A percentile compares a stretch with the other conserved stretches of the same genome.
Conservation (phyloP, 2,888 invertebrate species). For the Lymantria monacha region DNA sequence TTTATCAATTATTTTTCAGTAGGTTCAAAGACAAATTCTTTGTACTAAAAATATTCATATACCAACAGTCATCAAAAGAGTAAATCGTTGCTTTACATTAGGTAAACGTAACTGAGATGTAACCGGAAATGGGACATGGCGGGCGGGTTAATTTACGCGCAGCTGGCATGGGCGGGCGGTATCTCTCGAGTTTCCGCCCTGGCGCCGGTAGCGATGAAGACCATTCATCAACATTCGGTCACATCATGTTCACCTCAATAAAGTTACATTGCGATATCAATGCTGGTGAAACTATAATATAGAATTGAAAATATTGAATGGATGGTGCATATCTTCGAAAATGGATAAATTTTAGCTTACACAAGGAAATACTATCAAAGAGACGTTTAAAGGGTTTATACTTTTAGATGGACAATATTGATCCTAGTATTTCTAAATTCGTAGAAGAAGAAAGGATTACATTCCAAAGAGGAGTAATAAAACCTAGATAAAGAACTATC, state of each 20-base stretch:
- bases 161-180: slow-evolving; percentile 60
- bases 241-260: slow-evolving; percentile 57
- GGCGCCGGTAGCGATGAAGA: slow-evolving; percentile 63
- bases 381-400: too few species aligned
- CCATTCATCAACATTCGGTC: slow-evolving; percentile 72
- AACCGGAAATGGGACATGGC: slow-evolving; percentile 57
- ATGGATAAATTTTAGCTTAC: too few species aligned
- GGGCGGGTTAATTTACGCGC: slow-evolving; percentile 63
- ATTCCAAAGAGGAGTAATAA: too few species aligned
- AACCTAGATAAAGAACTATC: too few species aligned
- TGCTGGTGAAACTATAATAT: neutral
- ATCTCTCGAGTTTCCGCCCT: slow-evolving; percentile 63
- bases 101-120: slow-evolving; percentile 45
- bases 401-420: too few species aligned
- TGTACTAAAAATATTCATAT: neutral
- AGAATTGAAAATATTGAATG: too few species aligned
- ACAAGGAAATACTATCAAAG: too few species aligned
- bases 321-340: too few species aligned
- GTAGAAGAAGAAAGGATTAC: too few species aligned
- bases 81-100: slow-evolving; percentile 31
- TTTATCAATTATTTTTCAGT: neutral
- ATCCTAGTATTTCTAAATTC: too few species aligned
- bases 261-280: slow-evolving; percentile 27
- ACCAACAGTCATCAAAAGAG: slow-evolving; percentile 20
- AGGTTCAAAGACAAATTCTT: neutral